Evolutionary conservation across 2,888 invertebrate genomes (phyloP).

Genomic region (Disparrhopalites patrizii): DNA sequence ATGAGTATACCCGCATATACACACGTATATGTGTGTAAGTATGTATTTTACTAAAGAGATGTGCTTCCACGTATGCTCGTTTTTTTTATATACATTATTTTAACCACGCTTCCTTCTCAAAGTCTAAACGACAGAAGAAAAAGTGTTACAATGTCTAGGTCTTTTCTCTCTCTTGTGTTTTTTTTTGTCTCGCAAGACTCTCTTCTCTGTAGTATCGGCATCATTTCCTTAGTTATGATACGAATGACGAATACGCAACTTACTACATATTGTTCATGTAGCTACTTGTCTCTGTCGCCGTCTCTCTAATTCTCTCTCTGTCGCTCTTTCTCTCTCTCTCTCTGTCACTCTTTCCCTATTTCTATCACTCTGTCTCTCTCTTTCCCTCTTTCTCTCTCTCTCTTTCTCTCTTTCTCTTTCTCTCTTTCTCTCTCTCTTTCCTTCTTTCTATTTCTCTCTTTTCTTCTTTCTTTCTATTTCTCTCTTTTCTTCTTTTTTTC

Average conservation of each 20-base stretch:
- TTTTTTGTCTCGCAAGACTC: background rate
- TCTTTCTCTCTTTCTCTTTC: background rate
- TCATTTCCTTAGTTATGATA: background rate
- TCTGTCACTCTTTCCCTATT: background rate
- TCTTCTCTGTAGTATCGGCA: background rate
- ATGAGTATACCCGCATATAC: too few species aligned
- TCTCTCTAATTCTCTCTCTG: background rate
- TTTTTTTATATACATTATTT: too few species aligned
- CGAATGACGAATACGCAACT: background rate
- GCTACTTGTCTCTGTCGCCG: background rate
- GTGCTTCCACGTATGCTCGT: too few species aligned
- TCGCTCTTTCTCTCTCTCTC: background rate
- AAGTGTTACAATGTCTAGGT: constrained; percentile 3
- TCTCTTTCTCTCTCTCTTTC: background rate
- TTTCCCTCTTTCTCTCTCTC: background rate
- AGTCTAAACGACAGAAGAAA: too few species aligned
- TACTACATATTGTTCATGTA: background rate
- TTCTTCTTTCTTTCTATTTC: background rate
- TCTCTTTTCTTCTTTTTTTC: too few species aligned
- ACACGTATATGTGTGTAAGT: too few species aligned
- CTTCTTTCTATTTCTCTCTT: background rate
- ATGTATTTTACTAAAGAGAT: too few species aligned
- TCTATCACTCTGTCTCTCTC: background rate
- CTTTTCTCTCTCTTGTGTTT: background rate
- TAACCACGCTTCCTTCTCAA: too few species aligned